phyloP scores from a whole-genome alignment of 2,888 invertebrate species.

The Agrotis puta region DNA sequence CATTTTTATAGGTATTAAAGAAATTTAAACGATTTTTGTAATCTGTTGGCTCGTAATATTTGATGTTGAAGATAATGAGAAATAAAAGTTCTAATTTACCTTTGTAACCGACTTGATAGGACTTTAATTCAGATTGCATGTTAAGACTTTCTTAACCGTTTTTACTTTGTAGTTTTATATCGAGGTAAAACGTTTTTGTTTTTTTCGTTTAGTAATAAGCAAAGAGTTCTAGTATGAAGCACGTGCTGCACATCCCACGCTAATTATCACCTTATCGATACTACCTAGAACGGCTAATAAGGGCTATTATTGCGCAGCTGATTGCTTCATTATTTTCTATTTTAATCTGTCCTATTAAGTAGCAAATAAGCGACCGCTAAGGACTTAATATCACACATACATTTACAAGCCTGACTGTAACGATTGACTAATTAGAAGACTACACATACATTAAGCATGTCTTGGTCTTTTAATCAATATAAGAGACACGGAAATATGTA shows the following conservation, averaged over 20 bases:
- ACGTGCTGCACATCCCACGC: constrained; percentile 43
- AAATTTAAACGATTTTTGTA: constrained; percentile 42
- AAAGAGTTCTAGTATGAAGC: constrained; percentile 17
- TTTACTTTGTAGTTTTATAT: constrained; percentile 33
- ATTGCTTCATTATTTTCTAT: constrained; percentile 48
- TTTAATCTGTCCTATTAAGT: constrained; percentile 38
- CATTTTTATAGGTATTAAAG: constrained; percentile 40
- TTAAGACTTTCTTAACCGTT: constrained; percentile 28
- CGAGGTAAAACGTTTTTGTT: not conserved
- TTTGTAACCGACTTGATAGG: constrained; percentile 31
- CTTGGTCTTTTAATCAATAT: not conserved
- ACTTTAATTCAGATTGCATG: constrained; percentile 52
- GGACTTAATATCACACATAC: constrained; percentile 2
- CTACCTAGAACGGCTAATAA: constrained; percentile 33
- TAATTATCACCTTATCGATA: constrained; percentile 41
- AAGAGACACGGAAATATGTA: not conserved
- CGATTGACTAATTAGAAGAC: constrained; percentile 4
- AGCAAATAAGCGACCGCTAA: constrained; percentile 30
- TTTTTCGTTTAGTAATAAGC: constrained; percentile 1
- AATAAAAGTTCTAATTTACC: constrained; percentile 42
- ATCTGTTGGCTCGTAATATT: constrained; percentile 32
- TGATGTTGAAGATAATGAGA: constrained; percentile 48
- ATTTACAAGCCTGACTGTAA: not conserved
- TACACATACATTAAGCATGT: not conserved
- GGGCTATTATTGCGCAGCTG: constrained; percentile 39